phyloP scores from a whole-genome alignment of 2,797 vertebrate species.

The Cryptoblepharus egeriae region DNA sequence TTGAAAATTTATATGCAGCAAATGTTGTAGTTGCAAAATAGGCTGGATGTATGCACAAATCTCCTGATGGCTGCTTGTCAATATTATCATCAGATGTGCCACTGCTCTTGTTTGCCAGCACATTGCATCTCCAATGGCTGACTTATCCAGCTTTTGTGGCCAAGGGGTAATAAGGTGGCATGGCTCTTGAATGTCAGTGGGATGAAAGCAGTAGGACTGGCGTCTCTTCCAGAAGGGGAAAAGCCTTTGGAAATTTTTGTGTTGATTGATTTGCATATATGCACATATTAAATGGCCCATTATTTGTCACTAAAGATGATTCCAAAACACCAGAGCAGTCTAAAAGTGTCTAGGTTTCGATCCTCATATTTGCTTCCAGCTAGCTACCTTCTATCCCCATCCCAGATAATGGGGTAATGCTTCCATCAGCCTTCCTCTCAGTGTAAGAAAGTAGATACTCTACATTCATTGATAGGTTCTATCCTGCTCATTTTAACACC shows the following conservation, averaged over 20 bases:
- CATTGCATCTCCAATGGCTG: slow-evolving; percentile 2
- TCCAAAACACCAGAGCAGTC: slow-evolving; percentile 17
- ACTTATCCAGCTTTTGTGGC: slow-evolving; percentile 31
- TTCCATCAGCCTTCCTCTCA: background rate
- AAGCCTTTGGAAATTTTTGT: slow-evolving; percentile 6
- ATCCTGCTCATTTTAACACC: background rate
- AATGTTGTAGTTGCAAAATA: slow-evolving; percentile 32
- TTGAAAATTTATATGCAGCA: slow-evolving; percentile 52
- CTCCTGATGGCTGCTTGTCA: background rate
- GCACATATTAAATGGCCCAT: slow-evolving; percentile 35
- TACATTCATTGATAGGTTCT: background rate
- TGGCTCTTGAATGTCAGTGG: slow-evolving; percentile 3
- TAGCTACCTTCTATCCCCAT: background rate
- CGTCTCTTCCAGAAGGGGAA: slow-evolving; percentile 13
- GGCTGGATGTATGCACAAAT: slow-evolving; percentile 5
- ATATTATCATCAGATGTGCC: slow-evolving; percentile 5
- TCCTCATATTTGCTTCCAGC: slow-evolving; percentile 4
- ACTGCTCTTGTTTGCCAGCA: slow-evolving; percentile 27
- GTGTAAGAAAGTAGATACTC: background rate
- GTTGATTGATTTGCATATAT: slow-evolving; percentile 32
- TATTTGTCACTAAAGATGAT: slow-evolving; percentile 12
- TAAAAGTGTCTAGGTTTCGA: slow-evolving; percentile 13
- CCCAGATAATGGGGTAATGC: background rate
- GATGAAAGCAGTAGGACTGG: slow-evolving; percentile 5
- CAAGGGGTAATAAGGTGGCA: slow-evolving; percentile 25